Evolutionary conservation across 2,113 vertebrate species (phyloP).

Genomic region (Siphamia tubifer): DNA sequence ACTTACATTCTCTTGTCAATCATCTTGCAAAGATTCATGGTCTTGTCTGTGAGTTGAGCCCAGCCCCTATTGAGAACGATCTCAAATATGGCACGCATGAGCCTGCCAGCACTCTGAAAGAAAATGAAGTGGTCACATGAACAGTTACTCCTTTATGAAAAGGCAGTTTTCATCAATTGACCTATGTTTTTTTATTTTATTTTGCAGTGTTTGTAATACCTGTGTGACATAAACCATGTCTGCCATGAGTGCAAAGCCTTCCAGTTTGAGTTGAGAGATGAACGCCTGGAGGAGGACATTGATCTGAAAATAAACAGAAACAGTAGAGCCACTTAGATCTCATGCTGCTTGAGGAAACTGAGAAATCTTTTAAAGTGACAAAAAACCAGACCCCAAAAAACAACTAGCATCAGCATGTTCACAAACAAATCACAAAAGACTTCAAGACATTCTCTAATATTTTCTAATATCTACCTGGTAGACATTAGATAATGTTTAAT

Average conservation of each 20-base stretch:
- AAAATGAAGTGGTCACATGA: not conserved
- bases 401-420: no score
- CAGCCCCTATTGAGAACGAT: constrained; percentile 95
- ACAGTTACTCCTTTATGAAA: not conserved
- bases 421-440: no score
- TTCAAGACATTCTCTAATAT: no score
- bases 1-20: constrained; percentile 97
- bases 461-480: no score
- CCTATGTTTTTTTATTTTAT: not conserved
- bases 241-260: constrained; percentile 97
- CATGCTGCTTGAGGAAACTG: not conserved
- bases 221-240: constrained; percentile 99
- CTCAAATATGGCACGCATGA: constrained; percentile 98
- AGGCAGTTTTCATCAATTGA: no score
- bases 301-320: constrained; percentile 81
- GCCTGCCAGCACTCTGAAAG: constrained; percentile 89
- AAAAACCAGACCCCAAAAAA: not conserved
- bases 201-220: constrained; percentile 75
- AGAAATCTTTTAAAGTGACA: no score
- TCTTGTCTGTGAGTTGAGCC: constrained; percentile 98
- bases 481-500: no score
- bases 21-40: constrained; percentile 99
- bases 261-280: constrained; percentile 97
- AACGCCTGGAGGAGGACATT: constrained; percentile 97
- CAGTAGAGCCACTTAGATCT: not conserved